Conservation (phyloP, 37 sponge, comb jelly and placozoan species). For the Beroe ovata region DNA sequence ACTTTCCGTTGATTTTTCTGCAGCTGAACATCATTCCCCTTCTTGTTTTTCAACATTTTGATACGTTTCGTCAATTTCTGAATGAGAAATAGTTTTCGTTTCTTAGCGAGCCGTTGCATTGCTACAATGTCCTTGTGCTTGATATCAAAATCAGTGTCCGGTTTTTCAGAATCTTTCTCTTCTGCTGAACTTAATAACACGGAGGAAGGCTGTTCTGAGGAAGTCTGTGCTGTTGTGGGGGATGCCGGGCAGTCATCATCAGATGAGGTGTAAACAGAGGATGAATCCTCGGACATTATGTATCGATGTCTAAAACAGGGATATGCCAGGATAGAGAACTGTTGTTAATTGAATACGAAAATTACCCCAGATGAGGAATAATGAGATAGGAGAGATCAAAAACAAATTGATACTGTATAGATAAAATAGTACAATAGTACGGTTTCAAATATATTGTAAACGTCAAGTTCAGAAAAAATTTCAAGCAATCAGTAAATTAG, state of each 20-base stretch:
- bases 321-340: too few species aligned
- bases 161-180: not conserved
- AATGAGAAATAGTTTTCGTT: constrained; percentile 15
- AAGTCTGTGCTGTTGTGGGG: not conserved
- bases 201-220: not conserved
- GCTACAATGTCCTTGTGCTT: constrained; percentile 2
- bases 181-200: not conserved
- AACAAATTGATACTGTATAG: too few species aligned
- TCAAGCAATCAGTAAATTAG: too few species aligned
- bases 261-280: too few species aligned
- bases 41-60: constrained; percentile 34
- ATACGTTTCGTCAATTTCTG: constrained; percentile 31
- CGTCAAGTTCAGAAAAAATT: too few species aligned
- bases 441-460: too few species aligned
- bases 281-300: not conserved
- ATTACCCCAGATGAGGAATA: too few species aligned
- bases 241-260: not conserved
- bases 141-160: not conserved
- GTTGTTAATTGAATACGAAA: too few species aligned
- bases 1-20: constrained; percentile 43
- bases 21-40: constrained; percentile 17
- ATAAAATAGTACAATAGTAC: too few species aligned
- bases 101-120: constrained; percentile 56
- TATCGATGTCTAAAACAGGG: too few species aligned
- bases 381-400: too few species aligned